phyloP scores from a whole-genome alignment of 2,113 vertebrate species.

The Ciconia stormi region DNA sequence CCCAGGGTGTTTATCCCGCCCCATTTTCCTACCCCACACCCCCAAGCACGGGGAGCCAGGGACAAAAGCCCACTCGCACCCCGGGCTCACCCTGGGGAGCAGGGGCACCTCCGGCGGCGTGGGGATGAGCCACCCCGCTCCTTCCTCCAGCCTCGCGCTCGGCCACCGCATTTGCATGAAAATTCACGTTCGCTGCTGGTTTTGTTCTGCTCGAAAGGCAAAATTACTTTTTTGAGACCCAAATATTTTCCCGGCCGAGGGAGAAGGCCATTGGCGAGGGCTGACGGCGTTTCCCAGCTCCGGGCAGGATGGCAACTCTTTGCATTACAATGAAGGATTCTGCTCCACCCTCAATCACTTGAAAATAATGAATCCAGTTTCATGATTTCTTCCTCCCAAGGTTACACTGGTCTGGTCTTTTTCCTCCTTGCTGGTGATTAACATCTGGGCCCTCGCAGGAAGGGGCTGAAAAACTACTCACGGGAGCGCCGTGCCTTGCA shows the following conservation, averaged over 20 bases:
- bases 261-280: neutral
- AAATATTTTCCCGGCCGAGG: accelerated
- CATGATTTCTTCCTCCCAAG: constrained; percentile 47
- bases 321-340: neutral
- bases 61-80: neutral
- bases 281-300: neutral
- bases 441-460: neutral
- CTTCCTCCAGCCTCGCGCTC: neutral
- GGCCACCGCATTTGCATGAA: accelerated
- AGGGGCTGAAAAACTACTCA: neutral
- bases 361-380: constrained; percentile 46
- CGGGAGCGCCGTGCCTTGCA: neutral
- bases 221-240: neutral
- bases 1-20: neutral
- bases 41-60: accelerated
- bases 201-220: neutral
- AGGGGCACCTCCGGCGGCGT: accelerated
- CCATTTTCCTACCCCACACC: accelerated
- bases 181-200: neutral
- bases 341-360: constrained; percentile 17
- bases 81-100: accelerated
- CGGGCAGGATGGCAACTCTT: neutral
- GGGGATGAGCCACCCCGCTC: accelerated
- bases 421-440: neutral
- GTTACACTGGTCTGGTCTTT: neutral